These are phyloP conservation scores for Drosophila ogumai DNA, from an alignment of 1,140 invertebrate genomes.

Conservation along the genomic window DNA sequence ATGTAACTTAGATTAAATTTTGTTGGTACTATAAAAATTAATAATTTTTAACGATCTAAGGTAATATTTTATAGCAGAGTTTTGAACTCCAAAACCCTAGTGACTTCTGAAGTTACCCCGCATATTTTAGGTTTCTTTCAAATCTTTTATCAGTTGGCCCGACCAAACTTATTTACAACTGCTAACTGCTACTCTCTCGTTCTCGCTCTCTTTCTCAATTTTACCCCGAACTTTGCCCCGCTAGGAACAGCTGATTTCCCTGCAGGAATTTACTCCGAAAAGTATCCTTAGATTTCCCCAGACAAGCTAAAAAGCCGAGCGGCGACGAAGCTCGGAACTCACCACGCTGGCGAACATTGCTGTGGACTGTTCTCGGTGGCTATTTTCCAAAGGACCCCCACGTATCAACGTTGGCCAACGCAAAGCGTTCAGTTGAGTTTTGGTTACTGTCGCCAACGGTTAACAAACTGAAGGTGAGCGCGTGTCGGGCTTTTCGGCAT, in stretches of 20 bases:
- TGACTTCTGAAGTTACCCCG: neutral
- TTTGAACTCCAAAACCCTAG: neutral
- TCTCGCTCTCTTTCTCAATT: neutral
- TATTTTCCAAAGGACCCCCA: conserved; percentile 10
- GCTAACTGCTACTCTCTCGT: neutral
- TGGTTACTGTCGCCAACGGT: conserved; percentile 79
- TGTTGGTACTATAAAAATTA: no score
- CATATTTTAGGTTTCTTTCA: neutral
- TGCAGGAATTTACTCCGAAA: conserved; percentile 74
- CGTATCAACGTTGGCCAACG: conserved; percentile 34
- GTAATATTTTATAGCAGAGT: no score
- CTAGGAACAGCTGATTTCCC: conserved; percentile 67
- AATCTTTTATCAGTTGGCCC: neutral
- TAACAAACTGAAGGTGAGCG: conserved; percentile 46
- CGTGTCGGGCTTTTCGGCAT: conserved; percentile 17
- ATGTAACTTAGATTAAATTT: no score
- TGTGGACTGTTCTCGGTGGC: conserved; percentile 19
- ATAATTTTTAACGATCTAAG: neutral
- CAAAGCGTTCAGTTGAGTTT: conserved; percentile 75
- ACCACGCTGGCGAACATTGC: conserved; percentile 58
- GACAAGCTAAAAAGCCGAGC: conserved; percentile 5
- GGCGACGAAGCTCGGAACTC: conserved; percentile 39
- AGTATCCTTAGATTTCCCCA: conserved; percentile 20
- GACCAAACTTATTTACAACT: neutral
- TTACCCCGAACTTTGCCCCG: conserved; percentile 8